These are phyloP conservation scores for Suricata suricatta DNA, from an alignment of 2,113 vertebrate genomes.

Conservation along the genomic window DNA sequence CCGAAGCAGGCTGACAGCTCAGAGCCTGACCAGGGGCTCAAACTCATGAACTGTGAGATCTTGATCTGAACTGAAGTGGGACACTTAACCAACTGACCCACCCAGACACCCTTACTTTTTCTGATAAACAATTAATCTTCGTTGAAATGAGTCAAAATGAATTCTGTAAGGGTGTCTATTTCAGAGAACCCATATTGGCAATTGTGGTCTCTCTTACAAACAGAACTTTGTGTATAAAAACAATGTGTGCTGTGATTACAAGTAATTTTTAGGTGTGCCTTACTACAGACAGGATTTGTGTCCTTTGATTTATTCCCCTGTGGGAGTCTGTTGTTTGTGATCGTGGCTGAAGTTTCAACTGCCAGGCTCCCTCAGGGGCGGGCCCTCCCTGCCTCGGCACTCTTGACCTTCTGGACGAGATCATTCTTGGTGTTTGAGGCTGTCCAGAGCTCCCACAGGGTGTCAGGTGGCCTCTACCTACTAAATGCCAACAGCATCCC, in stretches of 20 bases:
- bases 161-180: background rate
- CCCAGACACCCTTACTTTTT: background rate
- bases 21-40: too few relatives aligned
- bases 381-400: rapidly evolving
- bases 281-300: too few relatives aligned
- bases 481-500: background rate
- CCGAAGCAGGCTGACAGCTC: too few relatives aligned
- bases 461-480: background rate
- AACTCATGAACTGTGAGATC: too few relatives aligned
- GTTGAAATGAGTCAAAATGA: background rate
- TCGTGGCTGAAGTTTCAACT: background rate
- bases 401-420: rapidly evolving
- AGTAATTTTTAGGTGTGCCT: background rate
- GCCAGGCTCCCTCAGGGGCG: too few relatives aligned
- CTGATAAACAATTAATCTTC: background rate
- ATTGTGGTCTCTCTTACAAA: background rate
- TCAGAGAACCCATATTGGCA: background rate
- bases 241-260: background rate
- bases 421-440: background rate
- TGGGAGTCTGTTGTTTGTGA: background rate
- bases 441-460: too few relatives aligned
- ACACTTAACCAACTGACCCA: too few relatives aligned
- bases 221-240: background rate
- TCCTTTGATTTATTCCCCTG: background rate
- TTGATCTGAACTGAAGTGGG: too few relatives aligned